Conservation (phyloP, 2,888 invertebrate genomes). For the Andrena chrysosceles region DNA sequence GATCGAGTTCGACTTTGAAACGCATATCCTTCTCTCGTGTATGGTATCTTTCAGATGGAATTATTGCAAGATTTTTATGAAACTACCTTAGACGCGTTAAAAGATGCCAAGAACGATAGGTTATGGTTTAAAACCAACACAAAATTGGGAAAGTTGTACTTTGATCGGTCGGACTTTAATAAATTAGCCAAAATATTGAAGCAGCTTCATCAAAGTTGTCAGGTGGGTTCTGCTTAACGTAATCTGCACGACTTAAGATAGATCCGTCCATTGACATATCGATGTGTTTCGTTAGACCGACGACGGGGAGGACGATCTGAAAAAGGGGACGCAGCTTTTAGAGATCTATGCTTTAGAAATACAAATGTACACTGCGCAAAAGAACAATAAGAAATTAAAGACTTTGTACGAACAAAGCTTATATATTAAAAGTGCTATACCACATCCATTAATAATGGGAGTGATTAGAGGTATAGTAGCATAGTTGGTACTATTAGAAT, state of each 20-base stretch:
- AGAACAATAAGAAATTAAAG: conserved; percentile 99
- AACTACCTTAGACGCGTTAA: conserved; percentile 96
- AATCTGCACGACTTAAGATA: neutral
- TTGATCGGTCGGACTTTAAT: conserved; percentile 97
- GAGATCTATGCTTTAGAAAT: conserved; percentile 99
- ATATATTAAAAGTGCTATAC: conserved; percentile 99
- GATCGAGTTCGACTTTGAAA: neutral
- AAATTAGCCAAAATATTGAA: conserved; percentile 98
- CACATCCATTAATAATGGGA: conserved; percentile 99
- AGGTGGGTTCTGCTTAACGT: conserved; percentile 86
- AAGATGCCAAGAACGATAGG: conserved; percentile 99
- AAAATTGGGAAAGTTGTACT: conserved; percentile 98
- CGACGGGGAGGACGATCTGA: conserved; percentile 98
- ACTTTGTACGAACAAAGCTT: conserved; percentile 98
- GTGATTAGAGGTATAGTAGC: conserved; percentile 93
- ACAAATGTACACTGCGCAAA: conserved; percentile 99
- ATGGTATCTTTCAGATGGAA: conserved; percentile 91
- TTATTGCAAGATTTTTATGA: conserved; percentile 99
- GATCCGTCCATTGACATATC: neutral
- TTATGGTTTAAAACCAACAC: conserved; percentile 99
- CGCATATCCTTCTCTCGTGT: neutral
- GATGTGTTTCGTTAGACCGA: conserved; percentile 89
- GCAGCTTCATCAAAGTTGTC: conserved; percentile 98
- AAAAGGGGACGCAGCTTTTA: conserved; percentile 98
- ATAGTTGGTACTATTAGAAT: conserved; percentile 4